Percentiles rank a stretch among this genome's conserved stretches.
These are phyloP conservation scores for Agonum fuliginosum DNA, from an alignment of 2,888 invertebrate genomes.

Conservation along the genomic window DNA sequence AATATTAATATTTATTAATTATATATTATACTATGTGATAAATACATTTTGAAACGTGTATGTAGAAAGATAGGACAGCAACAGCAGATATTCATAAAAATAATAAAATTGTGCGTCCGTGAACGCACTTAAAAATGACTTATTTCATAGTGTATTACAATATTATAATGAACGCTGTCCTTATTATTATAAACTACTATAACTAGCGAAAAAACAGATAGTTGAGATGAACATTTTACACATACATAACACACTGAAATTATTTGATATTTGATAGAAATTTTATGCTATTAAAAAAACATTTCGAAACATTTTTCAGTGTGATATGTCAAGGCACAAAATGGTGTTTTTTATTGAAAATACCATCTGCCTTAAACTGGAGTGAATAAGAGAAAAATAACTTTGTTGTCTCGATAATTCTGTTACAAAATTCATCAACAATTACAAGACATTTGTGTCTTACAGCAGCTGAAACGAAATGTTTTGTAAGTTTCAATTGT, in stretches of 20 bases:
- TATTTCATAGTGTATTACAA: conserved; percentile 1
- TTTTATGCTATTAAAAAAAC: conserved; percentile 52
- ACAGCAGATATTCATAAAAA: conserved; percentile 36
- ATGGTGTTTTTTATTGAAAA: conserved; percentile 58
- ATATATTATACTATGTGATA: conserved; percentile 58
- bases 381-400: conserved; percentile 31
- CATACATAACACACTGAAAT: conserved; percentile 56
- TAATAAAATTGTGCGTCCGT: not conserved
- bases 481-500: not conserved
- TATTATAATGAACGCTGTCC: conserved; percentile 48
- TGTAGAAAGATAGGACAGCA: conserved; percentile 44
- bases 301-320: conserved; percentile 50
- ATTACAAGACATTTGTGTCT: too few species aligned
- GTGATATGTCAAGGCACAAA: conserved; percentile 55
- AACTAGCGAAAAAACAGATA: not conserved
- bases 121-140: conserved; percentile 35
- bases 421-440: not conserved
- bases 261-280: conserved; percentile 55
- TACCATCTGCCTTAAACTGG: conserved; percentile 54
- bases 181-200: conserved; percentile 24
- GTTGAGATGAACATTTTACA: conserved; percentile 48
- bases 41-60: conserved; percentile 55
- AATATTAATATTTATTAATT: conserved; percentile 54
- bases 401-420: conserved; percentile 12
- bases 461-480: too few species aligned